phyloP scores from a whole-genome alignment of 35 echinoderm and acorn worm species.

The Ophiothrix spiculata region DNA sequence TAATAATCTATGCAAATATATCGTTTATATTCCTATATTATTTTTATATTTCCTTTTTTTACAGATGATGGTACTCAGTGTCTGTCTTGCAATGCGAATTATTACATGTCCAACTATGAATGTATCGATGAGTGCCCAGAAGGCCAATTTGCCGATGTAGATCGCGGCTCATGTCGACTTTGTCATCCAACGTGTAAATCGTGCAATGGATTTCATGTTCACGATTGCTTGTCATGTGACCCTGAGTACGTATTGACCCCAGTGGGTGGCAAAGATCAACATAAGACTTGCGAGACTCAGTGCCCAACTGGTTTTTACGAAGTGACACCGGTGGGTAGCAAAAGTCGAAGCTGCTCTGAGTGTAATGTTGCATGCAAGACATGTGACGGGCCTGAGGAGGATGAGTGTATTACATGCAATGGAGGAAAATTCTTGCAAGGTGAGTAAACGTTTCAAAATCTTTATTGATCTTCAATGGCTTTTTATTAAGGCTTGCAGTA shows the following conservation, averaged over 20 bases:
- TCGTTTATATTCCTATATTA: no score
- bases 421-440: not conserved
- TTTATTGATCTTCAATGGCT: no score
- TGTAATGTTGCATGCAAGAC: no score
- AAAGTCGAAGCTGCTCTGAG: no score
- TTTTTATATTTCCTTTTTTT: no score
- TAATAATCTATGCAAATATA: no score
- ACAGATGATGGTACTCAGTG: no score
- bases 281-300: constrained; percentile 15
- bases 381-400: not conserved
- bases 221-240: constrained; percentile 31
- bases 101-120: not conserved
- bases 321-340: no score
- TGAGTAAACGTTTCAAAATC: no score
- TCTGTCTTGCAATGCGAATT: not conserved
- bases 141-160: not conserved
- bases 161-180: not conserved
- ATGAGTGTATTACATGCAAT: not conserved
- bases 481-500: no score
- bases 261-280: not conserved
- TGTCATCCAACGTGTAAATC: constrained; percentile 49
- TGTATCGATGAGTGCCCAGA: not conserved
- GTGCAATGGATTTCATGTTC: not conserved
- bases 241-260: not conserved
- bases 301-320: constrained; percentile 8